phyloP scores from a whole-genome alignment of 2,113 vertebrate genomes.

The Ctenomys sociabilis region DNA sequence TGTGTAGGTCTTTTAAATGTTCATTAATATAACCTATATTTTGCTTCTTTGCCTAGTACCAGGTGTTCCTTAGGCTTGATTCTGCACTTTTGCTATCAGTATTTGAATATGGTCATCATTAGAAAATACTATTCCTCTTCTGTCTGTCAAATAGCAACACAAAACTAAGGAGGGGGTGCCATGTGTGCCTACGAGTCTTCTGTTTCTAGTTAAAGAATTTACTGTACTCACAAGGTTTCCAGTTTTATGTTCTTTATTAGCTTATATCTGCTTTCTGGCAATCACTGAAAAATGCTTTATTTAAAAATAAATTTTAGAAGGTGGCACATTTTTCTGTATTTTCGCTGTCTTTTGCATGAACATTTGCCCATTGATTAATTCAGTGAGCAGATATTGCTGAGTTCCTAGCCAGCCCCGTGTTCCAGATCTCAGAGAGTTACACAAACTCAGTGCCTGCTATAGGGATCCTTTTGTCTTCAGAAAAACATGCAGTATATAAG shows the following conservation, averaged over 20 bases:
- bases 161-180: not conserved
- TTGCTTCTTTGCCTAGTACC: not conserved
- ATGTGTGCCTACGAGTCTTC: not conserved
- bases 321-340: not conserved
- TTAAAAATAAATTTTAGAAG: not conserved
- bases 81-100: not conserved
- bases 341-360: not conserved
- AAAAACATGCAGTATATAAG: slow-evolving; percentile 18
- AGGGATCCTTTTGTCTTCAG: not conserved
- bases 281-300: slow-evolving; percentile 11
- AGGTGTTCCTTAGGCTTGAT: not conserved
- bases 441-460: not conserved
- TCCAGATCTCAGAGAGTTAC: not conserved
- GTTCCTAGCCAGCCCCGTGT: not conserved
- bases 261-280: not conserved
- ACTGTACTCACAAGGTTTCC: not conserved
- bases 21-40: slow-evolving; percentile 13
- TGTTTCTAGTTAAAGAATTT: not conserved
- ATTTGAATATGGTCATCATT: not conserved
- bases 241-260: not conserved
- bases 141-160: not conserved
- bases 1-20: not conserved
- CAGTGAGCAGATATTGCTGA: not conserved
- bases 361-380: not conserved
- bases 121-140: not conserved